Evolutionary conservation across 2,888 invertebrate genomes (phyloP).

Genomic region (Chrysolina americana): DNA sequence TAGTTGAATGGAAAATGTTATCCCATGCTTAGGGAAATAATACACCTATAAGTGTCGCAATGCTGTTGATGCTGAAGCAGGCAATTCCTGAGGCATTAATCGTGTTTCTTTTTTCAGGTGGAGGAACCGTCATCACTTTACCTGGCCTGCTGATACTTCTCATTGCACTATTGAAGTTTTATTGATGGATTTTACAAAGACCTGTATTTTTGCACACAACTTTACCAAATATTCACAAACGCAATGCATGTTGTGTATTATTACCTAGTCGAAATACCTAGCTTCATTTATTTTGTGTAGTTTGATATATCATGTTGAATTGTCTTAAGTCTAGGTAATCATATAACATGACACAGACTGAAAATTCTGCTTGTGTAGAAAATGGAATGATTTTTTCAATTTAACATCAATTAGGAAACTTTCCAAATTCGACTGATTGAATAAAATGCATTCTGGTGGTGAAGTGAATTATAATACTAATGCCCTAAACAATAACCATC

Average conservation of each 20-base stretch:
- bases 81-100: background rate
- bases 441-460: too few species aligned
- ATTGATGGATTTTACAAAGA: constrained; percentile 39
- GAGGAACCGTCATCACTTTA: constrained; percentile 49
- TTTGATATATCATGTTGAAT: constrained; percentile 9
- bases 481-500: too few species aligned
- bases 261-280: background rate
- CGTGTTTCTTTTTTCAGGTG: constrained; percentile 51
- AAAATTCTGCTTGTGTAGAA: constrained; percentile 5
- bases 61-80: too few species aligned
- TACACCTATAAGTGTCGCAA: too few species aligned
- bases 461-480: too few species aligned
- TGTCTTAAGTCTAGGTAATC: background rate
- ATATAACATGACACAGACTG: background rate
- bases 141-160: constrained; percentile 53
- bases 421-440: too few species aligned
- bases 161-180: constrained; percentile 49
- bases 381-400: background rate
- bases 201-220: constrained; percentile 40
- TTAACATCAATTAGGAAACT: background rate
- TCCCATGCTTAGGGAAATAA: too few species aligned
- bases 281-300: constrained; percentile 1
- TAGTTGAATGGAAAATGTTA: too few species aligned
- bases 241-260: constrained; percentile 21
- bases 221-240: constrained; percentile 41